Base-by-base conservation (phyloP, 2,888 invertebrate species). In the Aethes cnicana region DNA sequence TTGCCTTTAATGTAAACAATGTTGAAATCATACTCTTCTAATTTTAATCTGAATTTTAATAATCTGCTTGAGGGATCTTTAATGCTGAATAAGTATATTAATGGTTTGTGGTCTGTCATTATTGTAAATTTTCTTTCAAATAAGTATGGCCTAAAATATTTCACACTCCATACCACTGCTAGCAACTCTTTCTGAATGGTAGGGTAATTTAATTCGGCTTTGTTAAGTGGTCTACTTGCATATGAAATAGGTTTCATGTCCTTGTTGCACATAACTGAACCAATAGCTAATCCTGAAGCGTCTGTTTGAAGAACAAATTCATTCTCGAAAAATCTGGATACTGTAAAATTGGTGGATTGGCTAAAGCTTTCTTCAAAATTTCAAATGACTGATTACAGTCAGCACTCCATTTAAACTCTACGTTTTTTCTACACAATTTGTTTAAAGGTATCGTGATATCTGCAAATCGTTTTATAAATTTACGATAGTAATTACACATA, bases 281-380 rank as follows among this genome's bases (percentile, higher is more conserved):
- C 36, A 2, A 36, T 18, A 1, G 36, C 11, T 11, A 6, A 21
- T 3, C 11, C 20, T 11, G 35, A 35, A 2, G 35, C 35, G 7
- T 35, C 35, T n/a, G 17, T 17, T 28, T 12, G 28, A 5, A 28
- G n/a, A n/a, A 28, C 12, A 4, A 28, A 28, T 11, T 28, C 5
- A 6, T 28, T 28, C 11, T 28, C 28, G 9, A 28, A 30, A 54
- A 54, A 30, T 54, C 35, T 11, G 54, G 49, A 20, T 26, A 49
- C 11, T 50, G 37, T 8, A 54, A 7, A 3, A 54, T 16, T 8
- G 54, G 54, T 9, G 54, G 30, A 4, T 20, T 1, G 5, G 9
- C 30, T 7, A 47, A 21, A 11, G 28, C 32, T 32, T 14, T 3
- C 16, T 32, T 32, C 4, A 32, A 11, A 3, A 16, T 7, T 32